Conservation (phyloP, 2,113 vertebrate species). For the Etheostoma cragini region DNA sequence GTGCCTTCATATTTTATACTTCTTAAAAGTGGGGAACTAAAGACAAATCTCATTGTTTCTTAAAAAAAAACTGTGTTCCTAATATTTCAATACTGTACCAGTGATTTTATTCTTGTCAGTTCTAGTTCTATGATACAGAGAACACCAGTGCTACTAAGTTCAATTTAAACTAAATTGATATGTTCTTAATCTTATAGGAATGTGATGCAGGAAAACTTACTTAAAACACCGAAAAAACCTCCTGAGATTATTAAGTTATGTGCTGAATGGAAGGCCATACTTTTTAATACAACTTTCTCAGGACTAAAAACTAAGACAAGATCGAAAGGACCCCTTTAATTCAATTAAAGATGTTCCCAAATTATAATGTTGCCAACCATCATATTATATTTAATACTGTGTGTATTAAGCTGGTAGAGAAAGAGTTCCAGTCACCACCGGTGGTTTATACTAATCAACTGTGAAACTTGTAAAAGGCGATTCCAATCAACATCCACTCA, state of each 20-base stretch:
- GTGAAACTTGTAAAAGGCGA: neutral
- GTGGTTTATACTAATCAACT: neutral
- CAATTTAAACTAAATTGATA: neutral
- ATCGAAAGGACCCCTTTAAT: neutral
- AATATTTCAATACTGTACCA: neutral
- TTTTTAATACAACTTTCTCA: neutral
- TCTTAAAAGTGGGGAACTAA: neutral
- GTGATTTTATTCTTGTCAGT: neutral
- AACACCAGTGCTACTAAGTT: neutral
- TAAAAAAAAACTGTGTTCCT: neutral
- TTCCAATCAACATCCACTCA: constrained; percentile 18
- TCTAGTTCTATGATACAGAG: neutral
- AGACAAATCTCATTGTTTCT: neutral
- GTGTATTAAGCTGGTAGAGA: neutral
- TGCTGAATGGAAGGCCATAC: neutral
- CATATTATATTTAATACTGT: neutral
- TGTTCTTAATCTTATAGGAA: neutral
- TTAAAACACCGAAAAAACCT: no score
- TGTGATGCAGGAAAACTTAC: neutral
- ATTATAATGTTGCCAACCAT: neutral
- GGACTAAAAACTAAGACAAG: neutral
- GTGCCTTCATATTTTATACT: neutral
- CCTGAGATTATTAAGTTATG: neutral
- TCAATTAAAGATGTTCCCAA: neutral
- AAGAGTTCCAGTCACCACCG: neutral